phyloP scores from a whole-genome alignment of 2,113 vertebrate species.

The Daubentonia madagascariensis region DNA sequence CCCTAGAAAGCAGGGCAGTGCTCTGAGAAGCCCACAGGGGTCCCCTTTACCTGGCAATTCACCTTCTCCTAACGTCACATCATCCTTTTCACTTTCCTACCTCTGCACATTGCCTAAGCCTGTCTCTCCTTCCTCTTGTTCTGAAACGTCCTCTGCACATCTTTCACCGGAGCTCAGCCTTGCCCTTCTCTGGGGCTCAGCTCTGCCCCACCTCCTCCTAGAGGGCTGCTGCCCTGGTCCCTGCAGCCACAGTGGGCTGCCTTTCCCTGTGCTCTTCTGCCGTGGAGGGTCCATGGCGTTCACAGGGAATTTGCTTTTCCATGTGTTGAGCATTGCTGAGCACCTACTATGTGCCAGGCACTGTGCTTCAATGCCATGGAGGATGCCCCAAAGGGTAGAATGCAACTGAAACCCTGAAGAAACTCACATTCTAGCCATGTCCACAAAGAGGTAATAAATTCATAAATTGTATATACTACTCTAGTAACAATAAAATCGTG shows the following conservation, averaged over 20 bases:
- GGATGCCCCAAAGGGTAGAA: background rate
- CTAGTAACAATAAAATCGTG: background rate
- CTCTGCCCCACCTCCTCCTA: background rate
- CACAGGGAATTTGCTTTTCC: fast-evolving
- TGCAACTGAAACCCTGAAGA: background rate
- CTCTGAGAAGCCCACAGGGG: background rate
- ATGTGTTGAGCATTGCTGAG: background rate
- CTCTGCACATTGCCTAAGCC: background rate
- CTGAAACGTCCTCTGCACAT: background rate
- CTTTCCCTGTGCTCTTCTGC: background rate
- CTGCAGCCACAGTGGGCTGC: background rate
- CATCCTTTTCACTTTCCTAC: fast-evolving
- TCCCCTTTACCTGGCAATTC: background rate
- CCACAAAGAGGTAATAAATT: background rate
- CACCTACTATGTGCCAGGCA: background rate
- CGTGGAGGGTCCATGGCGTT: background rate
- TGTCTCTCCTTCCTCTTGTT: background rate
- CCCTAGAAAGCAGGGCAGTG: background rate
- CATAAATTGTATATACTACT: background rate
- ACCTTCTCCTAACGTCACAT: background rate
- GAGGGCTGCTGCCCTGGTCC: background rate
- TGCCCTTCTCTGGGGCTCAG: background rate
- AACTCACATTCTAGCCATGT: background rate
- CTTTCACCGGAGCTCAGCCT: background rate
- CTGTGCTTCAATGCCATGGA: background rate